Evolutionary conservation across 2,888 invertebrate species (phyloP).

Genomic region (Hesperia comma): DNA sequence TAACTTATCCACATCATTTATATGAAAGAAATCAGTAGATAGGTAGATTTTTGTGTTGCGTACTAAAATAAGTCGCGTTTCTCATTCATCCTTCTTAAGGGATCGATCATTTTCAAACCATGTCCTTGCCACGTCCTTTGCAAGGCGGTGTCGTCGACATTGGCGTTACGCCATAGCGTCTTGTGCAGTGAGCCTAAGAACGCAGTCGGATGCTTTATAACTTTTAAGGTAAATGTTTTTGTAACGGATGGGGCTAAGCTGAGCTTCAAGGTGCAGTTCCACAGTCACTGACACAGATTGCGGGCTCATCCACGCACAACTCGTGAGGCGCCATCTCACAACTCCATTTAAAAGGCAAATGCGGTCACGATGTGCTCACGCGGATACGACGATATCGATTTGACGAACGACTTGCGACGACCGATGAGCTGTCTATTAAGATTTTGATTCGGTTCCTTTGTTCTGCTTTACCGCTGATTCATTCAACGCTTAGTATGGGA

Average conservation of each 20-base stretch:
- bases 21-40: too few relatives aligned
- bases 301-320: constrained; percentile 67
- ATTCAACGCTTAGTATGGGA: constrained; percentile 10
- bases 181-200: background rate
- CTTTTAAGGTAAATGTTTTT: constrained; percentile 8
- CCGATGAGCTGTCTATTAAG: constrained; percentile 19
- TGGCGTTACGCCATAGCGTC: background rate
- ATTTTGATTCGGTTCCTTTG: constrained; percentile 11
- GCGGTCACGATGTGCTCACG: constrained; percentile 68
- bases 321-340: constrained; percentile 72
- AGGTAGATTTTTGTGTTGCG: too few relatives aligned
- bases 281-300: constrained; percentile 72
- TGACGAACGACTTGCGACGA: constrained; percentile 42
- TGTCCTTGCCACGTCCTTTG: too few relatives aligned
- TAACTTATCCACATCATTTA: too few relatives aligned
- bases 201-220: background rate
- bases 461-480: constrained; percentile 24
- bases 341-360: constrained; percentile 76
- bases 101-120: too few relatives aligned
- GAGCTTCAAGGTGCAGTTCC: constrained; percentile 37
- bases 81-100: too few relatives aligned
- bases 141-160: too few relatives aligned
- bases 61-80: too few relatives aligned
- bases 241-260: background rate
- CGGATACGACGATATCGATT: constrained; percentile 54